Evolutionary conservation across 2,888 invertebrate species (phyloP).

Genomic region (Drosophila stalkeri): DNA sequence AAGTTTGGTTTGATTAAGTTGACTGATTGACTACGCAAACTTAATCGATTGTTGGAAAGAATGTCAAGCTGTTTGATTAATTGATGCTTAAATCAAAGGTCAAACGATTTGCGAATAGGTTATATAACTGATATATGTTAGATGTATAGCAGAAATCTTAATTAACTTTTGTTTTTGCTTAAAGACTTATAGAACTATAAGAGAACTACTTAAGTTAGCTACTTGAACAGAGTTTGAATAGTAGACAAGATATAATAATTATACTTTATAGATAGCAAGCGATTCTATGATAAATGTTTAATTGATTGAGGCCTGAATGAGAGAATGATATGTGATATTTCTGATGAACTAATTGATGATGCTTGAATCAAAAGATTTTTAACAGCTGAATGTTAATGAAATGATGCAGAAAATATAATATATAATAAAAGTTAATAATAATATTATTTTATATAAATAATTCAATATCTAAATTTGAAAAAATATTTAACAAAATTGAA

Average conservation of each 20-base stretch:
- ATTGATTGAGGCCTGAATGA: background rate
- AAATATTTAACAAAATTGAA: no score
- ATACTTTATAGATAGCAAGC: no score
- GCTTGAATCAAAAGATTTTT: background rate
- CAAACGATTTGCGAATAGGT: background rate
- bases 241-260: background rate
- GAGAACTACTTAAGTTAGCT: background rate
- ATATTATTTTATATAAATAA: no score
- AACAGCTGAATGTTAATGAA: no score
- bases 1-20: background rate
- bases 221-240: background rate
- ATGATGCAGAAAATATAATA: no score
- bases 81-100: background rate
- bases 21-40: background rate
- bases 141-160: background rate
- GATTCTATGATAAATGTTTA: background rate
- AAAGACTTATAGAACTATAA: background rate
- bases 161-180: background rate
- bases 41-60: background rate
- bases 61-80: constrained; percentile 5
- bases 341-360: background rate
- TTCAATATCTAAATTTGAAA: no score
- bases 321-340: background rate
- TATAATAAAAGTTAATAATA: no score
- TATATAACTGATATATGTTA: background rate